phyloP scores from a whole-genome alignment of 2,113 vertebrate genomes.

The Ptilonorhynchus violaceus region DNA sequence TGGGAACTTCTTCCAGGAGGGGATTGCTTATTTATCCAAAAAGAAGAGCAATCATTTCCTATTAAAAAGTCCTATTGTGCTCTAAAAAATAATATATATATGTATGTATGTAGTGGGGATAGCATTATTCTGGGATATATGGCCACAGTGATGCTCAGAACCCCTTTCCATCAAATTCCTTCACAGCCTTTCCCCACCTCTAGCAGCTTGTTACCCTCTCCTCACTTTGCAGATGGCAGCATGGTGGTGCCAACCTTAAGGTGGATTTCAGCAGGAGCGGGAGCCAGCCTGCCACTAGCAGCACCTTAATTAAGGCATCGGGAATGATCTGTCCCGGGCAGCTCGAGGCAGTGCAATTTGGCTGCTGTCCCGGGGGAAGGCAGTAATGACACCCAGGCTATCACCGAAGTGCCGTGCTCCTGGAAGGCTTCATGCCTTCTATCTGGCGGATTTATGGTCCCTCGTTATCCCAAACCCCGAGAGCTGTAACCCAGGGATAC shows the following conservation, averaged over 20 bases:
- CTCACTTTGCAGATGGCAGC: neutral
- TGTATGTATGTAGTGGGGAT: neutral
- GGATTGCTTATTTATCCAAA: neutral
- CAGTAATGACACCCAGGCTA: neutral
- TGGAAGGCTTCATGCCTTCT: neutral
- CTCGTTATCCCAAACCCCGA: neutral
- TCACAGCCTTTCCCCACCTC: neutral
- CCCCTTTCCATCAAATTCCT: neutral
- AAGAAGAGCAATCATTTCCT: neutral
- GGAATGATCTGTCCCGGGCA: neutral
- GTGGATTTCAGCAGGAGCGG: neutral
- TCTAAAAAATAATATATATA: neutral
- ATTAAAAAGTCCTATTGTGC: neutral
- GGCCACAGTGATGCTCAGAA: neutral
- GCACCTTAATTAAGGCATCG: accelerated
- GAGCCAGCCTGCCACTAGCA: neutral
- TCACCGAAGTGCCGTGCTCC: neutral
- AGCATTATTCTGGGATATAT: neutral
- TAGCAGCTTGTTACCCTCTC: neutral
- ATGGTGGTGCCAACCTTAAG: neutral
- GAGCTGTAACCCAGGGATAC: neutral
- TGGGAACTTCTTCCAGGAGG: neutral
- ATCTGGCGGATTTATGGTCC: neutral
- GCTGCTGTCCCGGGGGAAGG: neutral
- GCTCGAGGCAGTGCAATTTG: neutral